A percentile compares a stretch with the other conserved stretches of the same genome.
Conservation (phyloP, 2,888 invertebrate species). For the Ptilodon capucinus region DNA sequence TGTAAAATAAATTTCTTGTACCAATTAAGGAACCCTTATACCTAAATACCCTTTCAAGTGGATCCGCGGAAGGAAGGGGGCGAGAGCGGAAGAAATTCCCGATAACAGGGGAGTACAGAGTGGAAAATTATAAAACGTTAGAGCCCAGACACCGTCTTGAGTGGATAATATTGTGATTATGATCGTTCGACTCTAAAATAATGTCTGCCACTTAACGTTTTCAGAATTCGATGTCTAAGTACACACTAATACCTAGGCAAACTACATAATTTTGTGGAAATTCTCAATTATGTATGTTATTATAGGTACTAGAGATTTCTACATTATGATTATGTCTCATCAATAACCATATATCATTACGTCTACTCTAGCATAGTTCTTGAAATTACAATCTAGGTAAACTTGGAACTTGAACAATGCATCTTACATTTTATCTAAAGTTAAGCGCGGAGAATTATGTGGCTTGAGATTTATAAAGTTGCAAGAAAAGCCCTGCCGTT, state of each 20-base stretch:
- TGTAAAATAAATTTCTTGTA: constrained; percentile 67
- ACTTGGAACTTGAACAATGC: not conserved
- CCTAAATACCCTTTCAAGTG: constrained; percentile 74
- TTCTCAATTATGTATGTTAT: constrained; percentile 17
- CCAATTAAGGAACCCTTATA: constrained; percentile 76
- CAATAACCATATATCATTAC: not conserved
- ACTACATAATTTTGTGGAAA: not conserved
- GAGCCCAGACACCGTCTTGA: constrained; percentile 54
- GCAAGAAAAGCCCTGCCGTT: constrained; percentile 2
- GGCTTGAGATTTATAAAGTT: not conserved
- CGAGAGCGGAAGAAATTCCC: constrained; percentile 72
- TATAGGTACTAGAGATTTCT: constrained; percentile 8
- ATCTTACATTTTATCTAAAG: constrained; percentile 23
- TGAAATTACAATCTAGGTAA: not conserved
- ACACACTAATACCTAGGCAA: too few relatives aligned
- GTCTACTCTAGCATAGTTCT: not conserved
- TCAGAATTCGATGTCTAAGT: constrained; percentile 2
- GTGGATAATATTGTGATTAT: constrained; percentile 56
- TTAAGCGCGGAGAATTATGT: constrained; percentile 17
- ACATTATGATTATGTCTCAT: not conserved
- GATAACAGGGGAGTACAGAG: constrained; percentile 70
- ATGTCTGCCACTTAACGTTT: constrained; percentile 19
- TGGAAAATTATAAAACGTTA: constrained; percentile 73
- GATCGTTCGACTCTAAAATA: constrained; percentile 48
- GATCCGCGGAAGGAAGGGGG: constrained; percentile 71